A percentile compares a stretch with the other conserved stretches of the same genome.
phyloP scores from a whole-genome alignment of 2,113 vertebrate species.

The Malurus melanocephalus region DNA sequence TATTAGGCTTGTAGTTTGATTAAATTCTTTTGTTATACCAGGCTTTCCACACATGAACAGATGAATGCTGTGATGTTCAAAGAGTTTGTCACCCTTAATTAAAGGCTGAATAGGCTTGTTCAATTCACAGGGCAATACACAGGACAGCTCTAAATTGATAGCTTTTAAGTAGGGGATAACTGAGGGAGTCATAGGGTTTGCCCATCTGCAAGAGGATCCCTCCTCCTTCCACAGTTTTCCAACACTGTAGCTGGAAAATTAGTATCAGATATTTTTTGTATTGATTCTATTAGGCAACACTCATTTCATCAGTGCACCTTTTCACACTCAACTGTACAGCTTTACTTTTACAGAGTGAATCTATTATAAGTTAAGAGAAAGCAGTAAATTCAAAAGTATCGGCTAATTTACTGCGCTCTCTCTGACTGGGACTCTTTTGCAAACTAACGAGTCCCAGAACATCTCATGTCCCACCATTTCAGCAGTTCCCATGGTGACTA shows the following conservation, averaged over 20 bases:
- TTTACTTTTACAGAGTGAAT: background rate
- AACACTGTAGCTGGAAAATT: constrained; percentile 46
- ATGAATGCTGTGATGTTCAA: constrained; percentile 81
- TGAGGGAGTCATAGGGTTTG: constrained; percentile 55
- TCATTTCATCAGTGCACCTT: constrained; percentile 21
- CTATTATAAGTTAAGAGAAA: background rate
- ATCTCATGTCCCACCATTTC: background rate
- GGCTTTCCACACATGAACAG: constrained; percentile 76
- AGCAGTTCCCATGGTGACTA: background rate
- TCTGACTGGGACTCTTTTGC: background rate
- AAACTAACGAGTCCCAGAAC: background rate
- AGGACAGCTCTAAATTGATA: constrained; percentile 79
- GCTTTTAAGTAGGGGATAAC: constrained; percentile 75
- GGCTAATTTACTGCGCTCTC: background rate
- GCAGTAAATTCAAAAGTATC: background rate
- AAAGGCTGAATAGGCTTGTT: constrained; percentile 78
- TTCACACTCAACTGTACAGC: background rate
- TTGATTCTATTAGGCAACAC: constrained; percentile 61
- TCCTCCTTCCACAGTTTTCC: constrained; percentile 41
- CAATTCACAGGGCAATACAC: constrained; percentile 71
- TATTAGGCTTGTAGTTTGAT: constrained; percentile 82
- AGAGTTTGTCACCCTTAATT: constrained; percentile 84
- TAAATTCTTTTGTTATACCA: constrained; percentile 83
- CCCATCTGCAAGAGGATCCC: constrained; percentile 51
- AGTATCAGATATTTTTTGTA: constrained; percentile 49